phyloP scores from a whole-genome alignment of 1,140 invertebrate species.

The Hydropsyche tenuis region DNA sequence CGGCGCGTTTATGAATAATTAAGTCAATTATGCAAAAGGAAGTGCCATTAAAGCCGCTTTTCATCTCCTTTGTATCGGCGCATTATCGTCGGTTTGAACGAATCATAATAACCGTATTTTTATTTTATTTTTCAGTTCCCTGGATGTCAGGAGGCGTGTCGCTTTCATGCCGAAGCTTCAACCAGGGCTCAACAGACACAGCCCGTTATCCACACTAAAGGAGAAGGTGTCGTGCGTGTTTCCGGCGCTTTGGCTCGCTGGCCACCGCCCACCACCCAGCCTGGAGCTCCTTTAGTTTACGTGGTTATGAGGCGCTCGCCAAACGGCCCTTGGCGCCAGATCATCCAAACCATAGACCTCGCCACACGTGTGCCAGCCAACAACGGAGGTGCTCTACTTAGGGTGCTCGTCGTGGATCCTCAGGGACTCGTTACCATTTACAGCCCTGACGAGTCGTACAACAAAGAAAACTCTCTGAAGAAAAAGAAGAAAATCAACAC shows the following conservation, averaged over 20 bases:
- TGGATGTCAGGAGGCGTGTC: constrained; percentile 72
- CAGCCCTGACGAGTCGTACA: constrained; percentile 64
- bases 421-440: constrained; percentile 72
- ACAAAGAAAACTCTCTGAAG: constrained; percentile 54
- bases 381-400: constrained; percentile 65
- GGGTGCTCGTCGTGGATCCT: constrained; percentile 70
- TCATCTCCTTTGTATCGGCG: constrained; percentile 18
- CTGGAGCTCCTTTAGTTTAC: constrained; percentile 68
- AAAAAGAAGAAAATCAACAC: constrained; percentile 63
- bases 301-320: constrained; percentile 70
- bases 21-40: constrained; percentile 42
- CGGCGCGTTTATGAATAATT: constrained; percentile 49
- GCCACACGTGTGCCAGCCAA: constrained; percentile 66
- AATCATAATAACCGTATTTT: constrained; percentile 31
- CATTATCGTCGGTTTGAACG: neutral
- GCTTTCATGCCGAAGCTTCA: constrained; percentile 69
- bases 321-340: constrained; percentile 70
- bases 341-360: constrained; percentile 68
- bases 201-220: constrained; percentile 71
- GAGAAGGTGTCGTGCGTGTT: constrained; percentile 68
- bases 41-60: constrained; percentile 9
- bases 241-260: constrained; percentile 66
- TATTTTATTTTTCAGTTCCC: constrained; percentile 67
- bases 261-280: constrained; percentile 64
- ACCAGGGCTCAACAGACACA: constrained; percentile 64